Base-by-base conservation (phyloP, 2,888 invertebrate species). In the Callinectes sapidus region DNA sequence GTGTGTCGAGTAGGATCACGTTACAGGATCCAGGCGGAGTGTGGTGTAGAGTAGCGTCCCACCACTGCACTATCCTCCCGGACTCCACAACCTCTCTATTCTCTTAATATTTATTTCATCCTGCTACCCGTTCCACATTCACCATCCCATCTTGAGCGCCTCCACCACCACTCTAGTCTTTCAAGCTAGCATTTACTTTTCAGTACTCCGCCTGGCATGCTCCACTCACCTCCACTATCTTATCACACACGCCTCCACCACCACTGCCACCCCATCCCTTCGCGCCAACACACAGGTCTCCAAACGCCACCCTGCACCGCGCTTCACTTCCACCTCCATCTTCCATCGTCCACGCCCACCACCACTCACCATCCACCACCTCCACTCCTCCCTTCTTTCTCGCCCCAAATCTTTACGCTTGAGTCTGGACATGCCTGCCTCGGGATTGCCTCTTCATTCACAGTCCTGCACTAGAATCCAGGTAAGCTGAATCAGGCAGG, bases 401-500 rank as follows among this genome's bases (percentile, higher is more conserved):
- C 71, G n/a, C 71, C 28, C 71, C 28, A 28, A 71, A 71, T 81
- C 32, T 81, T 14, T 16, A 81, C 81, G 81, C 35, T 14, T n/a
- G 81, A 35, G 35, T 32, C 81, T 81, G 81, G 81, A 81, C 81
- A 81, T 35, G 81, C 35, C 35, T 16, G 32, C 81, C 81, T 32
- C 81, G 81, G 71, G 71, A 77, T 10, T 71, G 13, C 71, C 32
- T 35, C 81, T 35, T 81, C 81, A 35, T 35, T 81, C 81, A 35
- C 35, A 35, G 18, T 81, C 81, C 81, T 35, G 81, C 81, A 35
- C 81, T 81, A 81, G 18, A 32, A 81, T 81, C 35, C 35, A 32
- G 81, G 81, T 81, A 16, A 81, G 81, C 35, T 81, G 81, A 81
- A 18, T 35, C 81, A 81, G 81, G 35, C 81, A 16, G 18, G 81